Percentiles rank a stretch among this genome's conserved stretches.
Evolutionary conservation across 1,140 invertebrate species (phyloP).

Genomic region (Neocloeon triangulifer): DNA sequence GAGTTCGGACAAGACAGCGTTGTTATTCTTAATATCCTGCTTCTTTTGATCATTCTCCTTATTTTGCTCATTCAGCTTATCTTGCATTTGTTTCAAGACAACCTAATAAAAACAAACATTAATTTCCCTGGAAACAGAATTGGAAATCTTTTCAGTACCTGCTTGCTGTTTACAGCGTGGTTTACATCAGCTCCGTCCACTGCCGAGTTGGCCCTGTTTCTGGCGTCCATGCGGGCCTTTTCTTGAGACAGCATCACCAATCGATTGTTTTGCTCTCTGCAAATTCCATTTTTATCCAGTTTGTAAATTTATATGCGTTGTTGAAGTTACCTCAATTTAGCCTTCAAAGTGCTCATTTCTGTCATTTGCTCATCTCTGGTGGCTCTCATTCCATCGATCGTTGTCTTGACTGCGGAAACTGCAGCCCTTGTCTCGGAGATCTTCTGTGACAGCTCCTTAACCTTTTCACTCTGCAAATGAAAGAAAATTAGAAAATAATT

Average conservation of each 20-base stretch:
- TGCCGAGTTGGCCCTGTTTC: constrained; percentile 33
- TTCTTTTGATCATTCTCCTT: constrained; percentile 56
- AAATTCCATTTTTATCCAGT: too few relatives aligned
- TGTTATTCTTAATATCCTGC: constrained; percentile 62
- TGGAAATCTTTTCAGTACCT: too few relatives aligned
- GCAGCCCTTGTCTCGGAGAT: constrained; percentile 70
- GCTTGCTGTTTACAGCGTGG: constrained; percentile 52
- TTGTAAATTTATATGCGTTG: too few relatives aligned
- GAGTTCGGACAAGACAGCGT: constrained; percentile 45
- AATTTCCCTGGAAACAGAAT: too few relatives aligned
- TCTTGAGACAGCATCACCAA: constrained; percentile 60
- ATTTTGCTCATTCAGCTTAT: constrained; percentile 39
- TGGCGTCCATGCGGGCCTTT: constrained; percentile 57
- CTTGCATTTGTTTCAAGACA: constrained; percentile 61
- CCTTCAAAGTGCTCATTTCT: constrained; percentile 74
- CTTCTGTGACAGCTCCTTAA: constrained; percentile 65
- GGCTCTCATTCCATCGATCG: constrained; percentile 86
- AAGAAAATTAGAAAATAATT: constrained; percentile 8
- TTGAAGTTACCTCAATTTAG: constrained; percentile 43
- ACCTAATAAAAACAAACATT: constrained; percentile 42
- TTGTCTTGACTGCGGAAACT: constrained; percentile 79
- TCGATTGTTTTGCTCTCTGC: constrained; percentile 53
- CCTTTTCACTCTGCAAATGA: constrained; percentile 53
- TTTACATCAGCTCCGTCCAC: constrained; percentile 34
- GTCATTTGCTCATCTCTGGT: constrained; percentile 73